Base-by-base conservation (phyloP, 2,797 vertebrate genomes). In the Margarornis squamiger region DNA sequence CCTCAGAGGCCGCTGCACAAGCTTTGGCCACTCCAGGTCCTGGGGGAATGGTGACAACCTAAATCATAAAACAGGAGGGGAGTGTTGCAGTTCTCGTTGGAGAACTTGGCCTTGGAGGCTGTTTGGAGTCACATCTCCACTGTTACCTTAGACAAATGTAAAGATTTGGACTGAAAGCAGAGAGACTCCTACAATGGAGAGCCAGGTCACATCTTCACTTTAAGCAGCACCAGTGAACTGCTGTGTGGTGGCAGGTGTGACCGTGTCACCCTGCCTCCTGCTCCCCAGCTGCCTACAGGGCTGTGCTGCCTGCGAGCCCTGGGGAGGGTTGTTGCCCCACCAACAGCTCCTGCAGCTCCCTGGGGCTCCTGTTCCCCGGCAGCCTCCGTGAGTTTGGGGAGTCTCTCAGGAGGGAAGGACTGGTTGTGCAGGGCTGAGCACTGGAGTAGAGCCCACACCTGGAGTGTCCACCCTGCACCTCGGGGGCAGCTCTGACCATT, bases 271-370 rank as follows among this genome's bases (percentile, higher is more conserved):
- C 41, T 20, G 39, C 3, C 4, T 62, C 3, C 3, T n/a, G 71
- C 63, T 34, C 21, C 27, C 14, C 18, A 49, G 52, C 36, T 46
- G 73, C 66, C 71, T 41, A 39, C 80, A 29, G 88, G 77, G 43
- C 67, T 2, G 18, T 14, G 3, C 34, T 67, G 55, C 54, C 29
- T 23, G 18, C 0, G 8, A 48, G 68, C 61, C 3, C 66, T 0
- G 1, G 61, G 54, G 59, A 71, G 38, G 21, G 77, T n/a, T 90
- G 86, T 96, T 88, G 21, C 88, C 89, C 82, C 91, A 79, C 63
- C 91, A 74, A 92, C 82, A 1, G 82, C 38, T 58, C 70, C 8
- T 0, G 0, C 10, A 39, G 71, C 26, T 91, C 95, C 91, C 94
- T 1, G 0, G 29, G 54, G 89, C 49, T 76, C 43, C 72, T 8